Conservation (phyloP, 2,888 invertebrate species). For the Noctua janthina region DNA sequence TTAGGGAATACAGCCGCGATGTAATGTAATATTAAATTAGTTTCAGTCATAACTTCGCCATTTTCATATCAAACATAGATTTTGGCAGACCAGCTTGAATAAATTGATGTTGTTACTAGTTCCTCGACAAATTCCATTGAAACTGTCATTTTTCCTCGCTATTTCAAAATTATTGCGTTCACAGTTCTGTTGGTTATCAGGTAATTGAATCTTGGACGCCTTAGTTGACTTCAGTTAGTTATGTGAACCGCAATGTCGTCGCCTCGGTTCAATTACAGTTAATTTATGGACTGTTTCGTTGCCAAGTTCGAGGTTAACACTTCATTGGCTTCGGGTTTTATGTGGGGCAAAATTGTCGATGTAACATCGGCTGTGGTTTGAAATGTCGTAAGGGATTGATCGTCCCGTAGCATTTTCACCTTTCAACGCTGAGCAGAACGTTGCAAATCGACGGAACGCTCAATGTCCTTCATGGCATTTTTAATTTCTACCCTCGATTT, state of each 20-base stretch:
- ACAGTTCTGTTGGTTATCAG: constrained; percentile 29
- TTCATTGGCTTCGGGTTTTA: constrained; percentile 25
- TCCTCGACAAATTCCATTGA: constrained; percentile 19
- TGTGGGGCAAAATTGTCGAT: constrained; percentile 10
- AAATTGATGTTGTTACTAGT: constrained; percentile 18
- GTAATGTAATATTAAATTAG: not conserved
- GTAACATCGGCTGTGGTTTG: not conserved
- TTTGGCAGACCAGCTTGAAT: constrained; percentile 21
- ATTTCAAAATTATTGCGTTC: constrained; percentile 9
- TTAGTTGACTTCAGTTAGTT: constrained; percentile 9
- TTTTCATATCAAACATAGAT: not conserved
- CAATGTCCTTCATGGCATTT: not conserved
- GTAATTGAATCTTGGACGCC: constrained; percentile 44
- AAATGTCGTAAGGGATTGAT: not conserved
- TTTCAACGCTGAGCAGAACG: not conserved
- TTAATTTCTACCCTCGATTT: not conserved
- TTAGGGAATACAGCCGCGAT: too few species aligned
- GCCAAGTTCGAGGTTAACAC: constrained; percentile 40
- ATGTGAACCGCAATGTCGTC: constrained; percentile 21
- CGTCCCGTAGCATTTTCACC: not conserved
- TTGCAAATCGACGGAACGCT: not conserved
- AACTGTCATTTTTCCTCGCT: constrained; percentile 12
- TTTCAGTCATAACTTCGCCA: not conserved
- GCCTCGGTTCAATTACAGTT: constrained; percentile 37
- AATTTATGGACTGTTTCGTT: constrained; percentile 32